Base-by-base conservation (phyloP, 1,140 invertebrate species). In the Scaptomyza hsui region DNA sequence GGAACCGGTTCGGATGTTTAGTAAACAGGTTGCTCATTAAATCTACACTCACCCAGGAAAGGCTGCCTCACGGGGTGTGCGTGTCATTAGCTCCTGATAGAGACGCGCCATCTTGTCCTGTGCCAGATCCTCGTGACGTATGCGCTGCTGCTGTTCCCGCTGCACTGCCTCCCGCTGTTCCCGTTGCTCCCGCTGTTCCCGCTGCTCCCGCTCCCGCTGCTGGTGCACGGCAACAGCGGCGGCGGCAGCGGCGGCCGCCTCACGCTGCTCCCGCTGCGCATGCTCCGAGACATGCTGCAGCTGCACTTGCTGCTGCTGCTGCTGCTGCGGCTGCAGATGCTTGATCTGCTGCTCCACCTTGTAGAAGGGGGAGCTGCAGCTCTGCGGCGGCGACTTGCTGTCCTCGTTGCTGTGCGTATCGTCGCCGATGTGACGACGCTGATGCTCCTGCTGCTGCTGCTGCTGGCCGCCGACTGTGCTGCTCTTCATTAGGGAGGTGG, bases 41-140 rank as follows among this genome's bases (percentile, higher is more conserved):
- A 24, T 24, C 24, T 24, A 65, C 62, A 92, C 92, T 92, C 93
- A 96, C 95, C 94, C 93, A 80, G 94, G 95, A 82, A 95, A 95
- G 6, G 93, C 94, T 45, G 93, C 94, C 55, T 95, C 95, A 13
- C 95, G 92, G 13, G 94, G 94, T 42, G 94, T 94, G 19, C 95
- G 93, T 69, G 95, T 93, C 94, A 98, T 97, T 13, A 99, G 94
- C 91, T 99, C 98, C 79, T 99, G 97, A 91, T 99, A 99, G 81
- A 99, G 98, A 85, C 97, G 94, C 12, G 97, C 95, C 75, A 99
- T 97, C 92, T 99, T 98, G 90, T 99, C 98, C 92, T 98, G 98
- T 44, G 98, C 96, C 92, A 98, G 97, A 92, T 98, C 97, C 90
- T 98, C 97, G 90, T 98, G 97, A 83, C 97, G 96, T 80, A 96